phyloP scores from a whole-genome alignment of 2,113 vertebrate species.

The Psilopsiagon aymara region DNA sequence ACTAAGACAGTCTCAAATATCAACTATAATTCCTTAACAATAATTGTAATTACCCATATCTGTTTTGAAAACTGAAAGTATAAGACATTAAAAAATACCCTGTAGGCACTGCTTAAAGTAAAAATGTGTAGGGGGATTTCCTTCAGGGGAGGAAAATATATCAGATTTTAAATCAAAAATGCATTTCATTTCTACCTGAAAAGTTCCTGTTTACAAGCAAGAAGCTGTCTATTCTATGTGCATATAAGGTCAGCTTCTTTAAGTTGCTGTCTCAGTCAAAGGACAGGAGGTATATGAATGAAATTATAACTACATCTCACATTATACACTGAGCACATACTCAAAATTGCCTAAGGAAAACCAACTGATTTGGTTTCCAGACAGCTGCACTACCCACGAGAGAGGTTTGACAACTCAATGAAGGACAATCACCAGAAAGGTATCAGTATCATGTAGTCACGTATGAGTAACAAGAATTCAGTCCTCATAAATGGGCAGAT shows the following conservation, averaged over 20 bases:
- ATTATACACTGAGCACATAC: not conserved
- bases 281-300: not conserved
- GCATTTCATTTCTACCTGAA: not conserved
- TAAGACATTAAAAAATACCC: not conserved
- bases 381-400: not conserved
- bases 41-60: not conserved
- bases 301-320: not conserved
- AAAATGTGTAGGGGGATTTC: not conserved
- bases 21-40: not conserved
- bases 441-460: not conserved
- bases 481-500: not conserved
- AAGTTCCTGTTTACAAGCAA: not conserved
- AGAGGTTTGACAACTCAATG: not conserved
- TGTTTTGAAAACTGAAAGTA: not conserved
- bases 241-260: not conserved
- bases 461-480: not conserved
- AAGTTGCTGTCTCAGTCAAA: not conserved
- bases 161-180: not conserved
- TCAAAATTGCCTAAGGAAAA: not conserved
- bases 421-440: not conserved
- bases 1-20: not conserved
- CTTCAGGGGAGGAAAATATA: not conserved
- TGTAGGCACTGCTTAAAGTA: not conserved
- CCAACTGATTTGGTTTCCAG: not conserved
- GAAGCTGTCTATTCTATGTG: not conserved